Evolutionary conservation across 2,797 vertebrate species (phyloP).

Genomic region (Leucoraja ocellata): DNA sequence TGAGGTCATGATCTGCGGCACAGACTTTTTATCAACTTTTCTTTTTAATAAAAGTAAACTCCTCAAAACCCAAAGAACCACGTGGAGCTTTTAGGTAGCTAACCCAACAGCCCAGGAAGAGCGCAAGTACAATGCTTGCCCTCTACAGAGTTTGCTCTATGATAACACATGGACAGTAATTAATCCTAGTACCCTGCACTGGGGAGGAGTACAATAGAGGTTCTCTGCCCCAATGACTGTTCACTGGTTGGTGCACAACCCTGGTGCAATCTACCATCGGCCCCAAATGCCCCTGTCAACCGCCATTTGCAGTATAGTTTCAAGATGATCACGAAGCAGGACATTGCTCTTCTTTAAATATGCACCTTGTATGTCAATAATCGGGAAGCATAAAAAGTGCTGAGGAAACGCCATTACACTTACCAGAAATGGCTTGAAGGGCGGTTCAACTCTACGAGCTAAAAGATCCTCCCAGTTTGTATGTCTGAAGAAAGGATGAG

Average conservation of each 20-base stretch:
- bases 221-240: neutral
- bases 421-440: conserved; percentile 92
- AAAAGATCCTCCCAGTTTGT: conserved; percentile 94
- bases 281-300: too few relatives aligned
- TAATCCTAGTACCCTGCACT: neutral
- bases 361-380: neutral
- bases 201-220: neutral
- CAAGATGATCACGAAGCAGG: neutral
- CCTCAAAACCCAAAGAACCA: too few relatives aligned
- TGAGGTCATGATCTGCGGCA: neutral
- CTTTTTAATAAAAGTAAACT: too few relatives aligned
- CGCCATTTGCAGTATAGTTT: neutral
- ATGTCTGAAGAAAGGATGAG: conserved; percentile 88
- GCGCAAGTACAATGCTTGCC: neutral
- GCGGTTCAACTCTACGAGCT: conserved; percentile 90
- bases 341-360: neutral
- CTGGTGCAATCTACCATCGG: too few relatives aligned
- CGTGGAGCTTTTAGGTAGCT: neutral
- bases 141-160: neutral
- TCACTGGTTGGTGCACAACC: too few relatives aligned
- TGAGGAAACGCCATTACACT: conserved; percentile 44
- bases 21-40: neutral
- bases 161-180: neutral
- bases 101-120: neutral
- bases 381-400: neutral